phyloP scores from a whole-genome alignment of 2,888 invertebrate species.

The Dryomyza anilis region DNA sequence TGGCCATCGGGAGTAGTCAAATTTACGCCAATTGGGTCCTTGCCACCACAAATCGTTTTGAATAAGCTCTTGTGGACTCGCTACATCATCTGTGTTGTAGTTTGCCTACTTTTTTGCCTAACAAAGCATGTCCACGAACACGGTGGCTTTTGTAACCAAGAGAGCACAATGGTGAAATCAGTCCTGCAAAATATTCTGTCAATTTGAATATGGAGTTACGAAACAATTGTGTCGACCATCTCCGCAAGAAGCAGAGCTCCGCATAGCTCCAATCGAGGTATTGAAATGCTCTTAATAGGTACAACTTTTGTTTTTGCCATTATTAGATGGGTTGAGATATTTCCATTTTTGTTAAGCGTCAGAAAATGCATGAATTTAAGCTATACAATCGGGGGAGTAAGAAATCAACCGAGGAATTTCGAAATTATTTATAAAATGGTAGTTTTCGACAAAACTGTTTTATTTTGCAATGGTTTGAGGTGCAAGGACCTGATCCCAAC shows the following conservation, averaged over 20 bases:
- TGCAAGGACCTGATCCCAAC: background rate
- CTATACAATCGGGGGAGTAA: background rate
- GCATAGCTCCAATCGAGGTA: constrained; percentile 20
- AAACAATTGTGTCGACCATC: background rate
- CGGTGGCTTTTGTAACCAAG: too few relatives aligned
- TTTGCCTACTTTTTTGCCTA: background rate
- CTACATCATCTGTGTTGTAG: background rate
- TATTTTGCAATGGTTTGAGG: background rate
- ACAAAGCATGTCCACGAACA: too few relatives aligned
- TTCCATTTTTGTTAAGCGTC: background rate
- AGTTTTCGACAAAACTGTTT: background rate
- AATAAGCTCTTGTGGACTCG: background rate
- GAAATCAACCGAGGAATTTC: background rate
- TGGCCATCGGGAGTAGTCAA: background rate
- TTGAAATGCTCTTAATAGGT: background rate
- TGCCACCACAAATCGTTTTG: background rate
- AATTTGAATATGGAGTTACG: too few relatives aligned
- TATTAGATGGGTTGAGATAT: background rate
- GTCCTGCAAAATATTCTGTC: constrained; percentile 11
- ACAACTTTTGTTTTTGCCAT: too few relatives aligned
- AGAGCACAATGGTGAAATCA: too few relatives aligned
- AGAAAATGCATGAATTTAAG: background rate
- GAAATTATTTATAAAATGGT: background rate
- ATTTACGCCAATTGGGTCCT: background rate
- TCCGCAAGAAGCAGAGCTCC: constrained; percentile 15